Percentiles rank a stretch among this genome's conserved stretches.
Conservation (phyloP, 2,797 vertebrate genomes). For the Sebastes steindachneri region DNA sequence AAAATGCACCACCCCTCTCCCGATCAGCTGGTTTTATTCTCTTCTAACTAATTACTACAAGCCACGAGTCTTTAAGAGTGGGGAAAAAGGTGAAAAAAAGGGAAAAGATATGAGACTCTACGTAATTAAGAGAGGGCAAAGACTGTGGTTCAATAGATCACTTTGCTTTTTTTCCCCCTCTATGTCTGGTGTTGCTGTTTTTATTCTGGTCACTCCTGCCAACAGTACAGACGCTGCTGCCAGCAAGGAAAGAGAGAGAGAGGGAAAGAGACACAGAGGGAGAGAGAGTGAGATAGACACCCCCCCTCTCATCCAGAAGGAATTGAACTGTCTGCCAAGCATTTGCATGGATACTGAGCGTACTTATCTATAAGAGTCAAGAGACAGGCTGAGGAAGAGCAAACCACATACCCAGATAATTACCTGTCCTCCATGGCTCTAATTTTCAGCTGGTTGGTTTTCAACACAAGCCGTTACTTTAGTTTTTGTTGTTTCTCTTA, state of each 20-base stretch:
- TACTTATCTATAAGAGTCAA: conserved; percentile 71
- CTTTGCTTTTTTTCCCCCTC: conserved; percentile 82
- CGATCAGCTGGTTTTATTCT: conserved; percentile 94
- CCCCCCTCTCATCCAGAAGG: conserved; percentile 75
- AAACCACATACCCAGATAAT: conserved; percentile 56
- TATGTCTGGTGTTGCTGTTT: conserved; percentile 87
- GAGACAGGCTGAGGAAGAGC: conserved; percentile 53
- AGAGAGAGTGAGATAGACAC: conserved; percentile 49
- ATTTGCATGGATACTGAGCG: conserved; percentile 78
- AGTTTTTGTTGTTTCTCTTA: conserved; percentile 9
- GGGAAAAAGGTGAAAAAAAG: conserved; percentile 51
- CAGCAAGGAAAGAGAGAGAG: conserved; percentile 78
- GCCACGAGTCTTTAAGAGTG: conserved; percentile 63
- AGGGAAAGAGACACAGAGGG: conserved; percentile 39
- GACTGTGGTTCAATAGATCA: conserved; percentile 83
- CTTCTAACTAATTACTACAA: conserved; percentile 89
- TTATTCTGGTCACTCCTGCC: conserved; percentile 91
- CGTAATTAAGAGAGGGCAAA: conserved; percentile 88
- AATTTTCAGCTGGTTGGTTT: conserved; percentile 49
- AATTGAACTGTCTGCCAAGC: conserved; percentile 83
- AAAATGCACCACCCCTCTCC: conserved; percentile 89
- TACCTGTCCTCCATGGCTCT: conserved; percentile 43
- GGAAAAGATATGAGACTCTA: conserved; percentile 79
- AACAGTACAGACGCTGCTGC: conserved; percentile 83
- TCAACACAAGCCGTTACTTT: conserved; percentile 38